phyloP scores from a whole-genome alignment of 1,140 invertebrate genomes.

The Micrasema longulum region DNA sequence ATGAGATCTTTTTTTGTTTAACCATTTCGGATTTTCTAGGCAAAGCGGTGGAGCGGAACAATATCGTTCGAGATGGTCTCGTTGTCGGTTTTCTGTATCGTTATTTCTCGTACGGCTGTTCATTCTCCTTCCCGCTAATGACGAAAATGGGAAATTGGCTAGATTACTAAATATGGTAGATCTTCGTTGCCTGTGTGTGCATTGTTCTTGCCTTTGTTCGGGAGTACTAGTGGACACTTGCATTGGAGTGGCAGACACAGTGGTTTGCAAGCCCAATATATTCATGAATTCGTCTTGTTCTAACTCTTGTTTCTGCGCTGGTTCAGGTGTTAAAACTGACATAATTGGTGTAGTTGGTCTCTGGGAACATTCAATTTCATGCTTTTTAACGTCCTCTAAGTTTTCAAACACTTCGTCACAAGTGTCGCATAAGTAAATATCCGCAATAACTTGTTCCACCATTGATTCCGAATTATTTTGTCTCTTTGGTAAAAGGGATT shows the following conservation, averaged over 20 bases:
- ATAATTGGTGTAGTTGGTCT: constrained; percentile 5
- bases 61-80: constrained; percentile 62
- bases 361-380: constrained; percentile 62
- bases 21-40: constrained; percentile 37
- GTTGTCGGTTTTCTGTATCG: constrained; percentile 16
- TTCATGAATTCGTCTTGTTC: constrained; percentile 43
- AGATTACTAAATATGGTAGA: constrained; percentile 31
- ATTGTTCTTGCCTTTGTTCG: background rate
- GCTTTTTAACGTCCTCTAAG: constrained; percentile 59
- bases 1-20: constrained; percentile 61
- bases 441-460: constrained; percentile 69
- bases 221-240: constrained; percentile 1
- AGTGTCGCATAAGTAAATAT: constrained; percentile 81
- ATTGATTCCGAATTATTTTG: constrained; percentile 56
- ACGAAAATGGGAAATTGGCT: constrained; percentile 63
- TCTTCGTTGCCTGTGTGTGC: constrained; percentile 15
- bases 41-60: constrained; percentile 53
- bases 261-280: constrained; percentile 30
- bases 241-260: background rate
- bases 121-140: constrained; percentile 62
- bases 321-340: constrained; percentile 18
- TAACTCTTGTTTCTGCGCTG: constrained; percentile 27
- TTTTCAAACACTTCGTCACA: constrained; percentile 73
- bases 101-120: constrained; percentile 31
- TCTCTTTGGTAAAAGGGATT: constrained; percentile 44